phyloP scores from a whole-genome alignment of 2,888 invertebrate genomes.

The Callyntrura guangdongensis region DNA sequence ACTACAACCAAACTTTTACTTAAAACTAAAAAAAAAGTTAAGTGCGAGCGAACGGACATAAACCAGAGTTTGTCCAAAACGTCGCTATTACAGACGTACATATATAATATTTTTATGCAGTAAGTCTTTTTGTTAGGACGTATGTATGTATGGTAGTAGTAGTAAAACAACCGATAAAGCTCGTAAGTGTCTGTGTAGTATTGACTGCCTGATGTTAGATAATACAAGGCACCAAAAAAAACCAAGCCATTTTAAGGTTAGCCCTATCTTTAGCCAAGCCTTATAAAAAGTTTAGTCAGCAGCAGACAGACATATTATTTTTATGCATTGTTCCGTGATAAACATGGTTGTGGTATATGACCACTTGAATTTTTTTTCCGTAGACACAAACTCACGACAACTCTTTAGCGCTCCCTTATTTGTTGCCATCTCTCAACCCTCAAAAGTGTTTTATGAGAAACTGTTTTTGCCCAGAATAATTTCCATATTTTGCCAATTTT shows the following conservation, averaged over 20 bases:
- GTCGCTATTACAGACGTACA: not conserved
- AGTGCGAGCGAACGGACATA: slow-evolving; percentile 35
- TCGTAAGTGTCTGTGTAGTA: no score
- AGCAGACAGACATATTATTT: no score
- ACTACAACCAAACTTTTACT: slow-evolving; percentile 21
- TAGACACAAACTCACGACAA: no score
- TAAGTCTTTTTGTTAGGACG: not conserved
- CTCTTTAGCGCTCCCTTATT: not conserved
- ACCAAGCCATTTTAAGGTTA: no score
- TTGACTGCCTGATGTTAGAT: no score
- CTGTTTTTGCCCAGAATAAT: not conserved
- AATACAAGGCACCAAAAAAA: no score
- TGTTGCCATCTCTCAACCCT: not conserved
- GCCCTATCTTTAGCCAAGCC: no score
- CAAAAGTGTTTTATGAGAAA: not conserved
- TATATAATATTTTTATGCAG: not conserved
- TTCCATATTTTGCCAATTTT: slow-evolving; percentile 38
- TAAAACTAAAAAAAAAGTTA: slow-evolving; percentile 7
- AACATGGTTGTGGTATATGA: no score
- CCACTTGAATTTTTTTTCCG: no score
- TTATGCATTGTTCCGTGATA: no score
- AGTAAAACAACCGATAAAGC: not conserved
- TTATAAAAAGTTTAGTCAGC: no score
- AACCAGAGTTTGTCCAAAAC: slow-evolving; percentile 6
- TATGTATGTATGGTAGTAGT: not conserved